Evolutionary conservation across 2,888 invertebrate genomes (phyloP), one percentile per base, ranked within the genome.

Genomic region (Sarcophaga carnaria): DNA sequence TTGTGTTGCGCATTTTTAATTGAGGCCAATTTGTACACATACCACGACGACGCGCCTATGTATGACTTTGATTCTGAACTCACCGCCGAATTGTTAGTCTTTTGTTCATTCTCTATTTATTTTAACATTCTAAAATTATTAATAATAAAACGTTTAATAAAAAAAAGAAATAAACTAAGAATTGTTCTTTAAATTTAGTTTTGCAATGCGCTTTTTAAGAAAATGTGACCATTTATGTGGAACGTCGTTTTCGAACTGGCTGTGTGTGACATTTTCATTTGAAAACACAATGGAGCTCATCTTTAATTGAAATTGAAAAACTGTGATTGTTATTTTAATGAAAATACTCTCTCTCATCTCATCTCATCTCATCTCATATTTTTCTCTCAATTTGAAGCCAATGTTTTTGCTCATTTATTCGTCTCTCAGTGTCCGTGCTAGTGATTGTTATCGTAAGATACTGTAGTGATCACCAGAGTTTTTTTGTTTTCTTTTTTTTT

Each of bases 271-370:
- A 63, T 76, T 71, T 54, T 11, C 17, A n/a, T 49, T 80, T 80
- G 54, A 54, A 20, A n/a, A 67, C 47, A 45, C 37, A 47, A 72
- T 49, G 63, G 27, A 80, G 74, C 74, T 83, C 83, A 83, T 87
- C 84, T 87, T 84, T 82, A 87, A 84, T 84, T 84, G 63, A 76
- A 87, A 83, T 69, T 79, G 71, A 84, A 87, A 87, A 87, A 72
- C 87, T 75, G 75, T 87, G 87, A 87, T 87, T 87, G 71, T 69
- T 81, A 71, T 69, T 37, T 37, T 87, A 75, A 83, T 77, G 79
- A 76, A 59, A 85, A 80, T 72, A 14, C 54, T 72, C 83, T 62
- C 27, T 80, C 25, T 76, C 45, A 37, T 67, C 25, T 12, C 63
- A 14, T 71, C 47, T 83, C 45, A 70, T 64, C 47, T 12, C 4